Conservation (phyloP, 2,113 vertebrate species). For the Catharus fuscescens region DNA sequence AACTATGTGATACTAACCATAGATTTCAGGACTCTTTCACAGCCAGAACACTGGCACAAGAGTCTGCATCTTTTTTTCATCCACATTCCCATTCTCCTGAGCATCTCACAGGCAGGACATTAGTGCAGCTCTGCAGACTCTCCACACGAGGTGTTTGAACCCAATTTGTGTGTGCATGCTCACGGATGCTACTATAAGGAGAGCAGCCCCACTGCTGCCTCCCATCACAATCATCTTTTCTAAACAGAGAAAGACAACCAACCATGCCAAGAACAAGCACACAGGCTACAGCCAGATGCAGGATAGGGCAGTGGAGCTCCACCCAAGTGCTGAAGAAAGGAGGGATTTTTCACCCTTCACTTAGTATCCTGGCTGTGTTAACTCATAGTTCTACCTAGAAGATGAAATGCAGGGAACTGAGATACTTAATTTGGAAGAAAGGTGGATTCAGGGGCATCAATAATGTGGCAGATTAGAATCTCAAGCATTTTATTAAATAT, state of each 20-base stretch:
- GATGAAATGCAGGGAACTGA: not conserved
- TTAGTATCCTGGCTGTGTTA: not conserved
- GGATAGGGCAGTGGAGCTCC: rapidly evolving
- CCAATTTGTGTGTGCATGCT: not conserved
- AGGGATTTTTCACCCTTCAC: not conserved
- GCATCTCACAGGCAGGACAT: not conserved
- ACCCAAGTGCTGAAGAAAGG: not conserved
- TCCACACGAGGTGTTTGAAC: not conserved
- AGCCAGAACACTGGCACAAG: not conserved
- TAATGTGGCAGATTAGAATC: not conserved
- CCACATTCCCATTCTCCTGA: not conserved
- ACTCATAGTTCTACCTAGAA: not conserved
- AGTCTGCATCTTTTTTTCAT: not conserved
- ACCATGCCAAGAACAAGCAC: not conserved
- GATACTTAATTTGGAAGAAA: not conserved
- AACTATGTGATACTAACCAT: not conserved
- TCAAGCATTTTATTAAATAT: not conserved
- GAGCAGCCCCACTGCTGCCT: not conserved
- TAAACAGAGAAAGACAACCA: not conserved
- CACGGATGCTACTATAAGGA: not conserved
- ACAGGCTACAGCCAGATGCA: not conserved
- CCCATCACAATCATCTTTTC: not conserved
- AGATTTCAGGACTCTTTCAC: not conserved
- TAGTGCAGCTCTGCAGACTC: not conserved
- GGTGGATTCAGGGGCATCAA: not conserved